Conservation (phyloP, 37 sponge, comb jelly and placozoan genomes). For the Haliclona indistincta region DNA sequence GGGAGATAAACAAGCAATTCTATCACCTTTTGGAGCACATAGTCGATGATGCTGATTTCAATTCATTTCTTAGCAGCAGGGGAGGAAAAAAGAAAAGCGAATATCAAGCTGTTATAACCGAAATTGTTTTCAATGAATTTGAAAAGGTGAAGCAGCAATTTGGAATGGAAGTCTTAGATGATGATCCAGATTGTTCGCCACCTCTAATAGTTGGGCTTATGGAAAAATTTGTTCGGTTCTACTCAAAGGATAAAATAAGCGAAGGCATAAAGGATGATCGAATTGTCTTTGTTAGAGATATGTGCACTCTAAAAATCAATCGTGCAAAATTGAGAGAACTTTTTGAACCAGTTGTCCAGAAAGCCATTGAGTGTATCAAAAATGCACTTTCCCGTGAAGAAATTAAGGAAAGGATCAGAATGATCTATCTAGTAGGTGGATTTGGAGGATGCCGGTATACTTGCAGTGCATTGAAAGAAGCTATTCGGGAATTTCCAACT, state of each 20-base stretch:
- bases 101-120: not conserved
- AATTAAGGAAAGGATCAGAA: no score
- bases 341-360: not conserved
- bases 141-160: not conserved
- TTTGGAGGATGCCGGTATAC: not conserved
- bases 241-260: not conserved
- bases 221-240: not conserved
- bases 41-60: not conserved
- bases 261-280: not conserved
- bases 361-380: no score
- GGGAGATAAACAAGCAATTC: not conserved
- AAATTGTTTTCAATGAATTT: not conserved
- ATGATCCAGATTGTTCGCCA: not conserved
- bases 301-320: not conserved
- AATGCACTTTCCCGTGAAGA: no score
- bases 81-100: no score
- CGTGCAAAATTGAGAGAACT: not conserved
- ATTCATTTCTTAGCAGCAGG: no score
- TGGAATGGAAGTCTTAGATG: not conserved
- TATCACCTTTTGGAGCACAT: not conserved
- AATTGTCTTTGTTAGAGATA: not conserved
- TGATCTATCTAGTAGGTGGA: not conserved
- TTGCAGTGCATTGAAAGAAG: not conserved
- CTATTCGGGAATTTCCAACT: not conserved
- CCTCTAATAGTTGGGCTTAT: not conserved